Percentiles rank a stretch among this genome's conserved stretches.
These are phyloP conservation scores for Callithrix jacchus DNA, from an alignment of 2,113 vertebrate species.

Conservation along the genomic window DNA sequence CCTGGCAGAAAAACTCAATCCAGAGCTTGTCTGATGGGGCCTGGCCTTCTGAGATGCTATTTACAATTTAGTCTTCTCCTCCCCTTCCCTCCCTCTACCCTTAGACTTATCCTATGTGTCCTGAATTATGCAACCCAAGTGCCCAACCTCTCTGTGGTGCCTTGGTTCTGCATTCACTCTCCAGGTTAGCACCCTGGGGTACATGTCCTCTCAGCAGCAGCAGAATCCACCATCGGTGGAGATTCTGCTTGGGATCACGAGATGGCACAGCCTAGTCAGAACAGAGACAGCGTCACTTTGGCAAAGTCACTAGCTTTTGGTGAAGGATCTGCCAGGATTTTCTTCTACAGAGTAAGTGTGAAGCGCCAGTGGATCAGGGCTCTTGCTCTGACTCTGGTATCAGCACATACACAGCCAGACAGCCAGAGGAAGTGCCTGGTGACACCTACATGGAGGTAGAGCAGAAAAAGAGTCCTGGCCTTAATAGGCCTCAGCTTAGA, in stretches of 20 bases:
- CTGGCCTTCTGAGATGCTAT: constrained; percentile 74
- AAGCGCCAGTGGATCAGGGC: constrained; percentile 42
- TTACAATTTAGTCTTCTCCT: constrained; percentile 82
- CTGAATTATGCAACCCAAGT: constrained; percentile 73
- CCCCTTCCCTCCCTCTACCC: constrained; percentile 54
- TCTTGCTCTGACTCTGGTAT: neutral
- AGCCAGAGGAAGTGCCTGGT: neutral
- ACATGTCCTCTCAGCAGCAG: constrained; percentile 65
- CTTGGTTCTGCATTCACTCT: constrained; percentile 85
- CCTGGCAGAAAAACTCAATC: constrained; percentile 97
- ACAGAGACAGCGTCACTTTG: constrained; percentile 65
- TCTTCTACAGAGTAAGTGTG: constrained; percentile 37
- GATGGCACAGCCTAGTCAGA: constrained; percentile 66
- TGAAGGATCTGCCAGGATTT: constrained; percentile 60
- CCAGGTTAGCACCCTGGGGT: constrained; percentile 79
- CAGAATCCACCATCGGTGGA: constrained; percentile 73
- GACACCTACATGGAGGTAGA: neutral
- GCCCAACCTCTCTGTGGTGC: constrained; percentile 85
- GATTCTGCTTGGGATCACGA: constrained; percentile 76
- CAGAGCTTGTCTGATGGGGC: constrained; percentile 92
- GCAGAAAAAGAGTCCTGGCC: neutral
- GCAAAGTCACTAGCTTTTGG: constrained; percentile 53
- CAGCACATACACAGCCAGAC: neutral
- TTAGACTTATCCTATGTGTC: constrained; percentile 77
- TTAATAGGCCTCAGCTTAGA: neutral